A percentile compares a stretch with the other conserved stretches of the same genome.
These are phyloP conservation scores for Hydrotaea cyrtoneurina DNA, from an alignment of 2,888 invertebrate genomes.

Conservation along the genomic window DNA sequence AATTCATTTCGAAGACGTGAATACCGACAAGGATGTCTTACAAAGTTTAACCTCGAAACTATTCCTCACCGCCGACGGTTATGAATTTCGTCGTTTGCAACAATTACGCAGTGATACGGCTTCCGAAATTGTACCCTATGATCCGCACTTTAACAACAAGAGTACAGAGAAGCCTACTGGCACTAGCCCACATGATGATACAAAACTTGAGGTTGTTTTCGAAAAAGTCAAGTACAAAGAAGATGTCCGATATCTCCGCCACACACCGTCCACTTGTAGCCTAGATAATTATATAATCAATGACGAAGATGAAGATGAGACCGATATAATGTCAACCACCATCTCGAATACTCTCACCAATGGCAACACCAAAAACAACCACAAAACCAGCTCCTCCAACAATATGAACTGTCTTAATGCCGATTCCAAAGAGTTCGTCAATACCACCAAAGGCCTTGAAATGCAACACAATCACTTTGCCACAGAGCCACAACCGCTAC, in stretches of 20 bases:
- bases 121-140: constrained; percentile 68
- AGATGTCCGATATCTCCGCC: constrained; percentile 78
- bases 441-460: constrained; percentile 61
- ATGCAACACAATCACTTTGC: constrained; percentile 50
- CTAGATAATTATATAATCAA: constrained; percentile 71
- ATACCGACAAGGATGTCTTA: constrained; percentile 68
- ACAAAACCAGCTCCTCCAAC: background rate
- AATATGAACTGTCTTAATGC: background rate
- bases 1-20: constrained; percentile 67
- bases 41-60: constrained; percentile 69
- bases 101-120: constrained; percentile 69
- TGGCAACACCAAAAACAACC: background rate
- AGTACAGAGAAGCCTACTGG: background rate
- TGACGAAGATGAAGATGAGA: constrained; percentile 40
- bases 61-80: constrained; percentile 70
- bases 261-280: constrained; percentile 79
- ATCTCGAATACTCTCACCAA: constrained; percentile 39
- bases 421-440: constrained; percentile 42
- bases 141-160: constrained; percentile 43
- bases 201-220: constrained; percentile 72
- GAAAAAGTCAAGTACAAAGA: constrained; percentile 78
- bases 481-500: background rate
- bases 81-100: constrained; percentile 69
- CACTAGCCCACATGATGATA: constrained; percentile 39
- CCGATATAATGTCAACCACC: constrained; percentile 16